phyloP scores from a whole-genome alignment of 37 sponge, comb jelly and placozoan genomes.

The Mnemiopsis leidyi region DNA sequence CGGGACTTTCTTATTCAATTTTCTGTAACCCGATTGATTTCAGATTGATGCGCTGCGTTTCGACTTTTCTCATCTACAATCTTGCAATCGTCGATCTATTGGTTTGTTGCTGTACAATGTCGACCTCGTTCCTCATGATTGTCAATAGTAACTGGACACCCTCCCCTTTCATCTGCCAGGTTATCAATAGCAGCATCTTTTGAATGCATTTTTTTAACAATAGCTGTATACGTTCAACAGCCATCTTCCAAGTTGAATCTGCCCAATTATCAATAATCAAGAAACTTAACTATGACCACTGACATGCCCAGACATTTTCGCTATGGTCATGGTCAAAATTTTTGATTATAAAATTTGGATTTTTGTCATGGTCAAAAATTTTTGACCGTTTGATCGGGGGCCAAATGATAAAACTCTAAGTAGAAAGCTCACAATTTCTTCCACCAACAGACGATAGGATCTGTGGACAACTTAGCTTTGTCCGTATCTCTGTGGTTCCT shows the following conservation, averaged over 20 bases:
- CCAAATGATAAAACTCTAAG: too few relatives aligned
- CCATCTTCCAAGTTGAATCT: too few relatives aligned
- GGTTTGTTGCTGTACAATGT: constrained; percentile 56
- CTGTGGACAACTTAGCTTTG: constrained; percentile 5
- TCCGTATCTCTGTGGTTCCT: constrained; percentile 51
- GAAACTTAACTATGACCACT: too few relatives aligned
- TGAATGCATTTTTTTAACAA: too few relatives aligned
- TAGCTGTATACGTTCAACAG: too few relatives aligned
- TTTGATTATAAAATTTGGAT: too few relatives aligned
- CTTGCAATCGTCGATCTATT: constrained; percentile 51
- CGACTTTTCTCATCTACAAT: constrained; percentile 61
- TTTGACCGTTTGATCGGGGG: too few relatives aligned
- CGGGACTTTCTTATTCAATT: neutral
- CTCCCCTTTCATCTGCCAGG: constrained; percentile 13
- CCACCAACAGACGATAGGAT: constrained; percentile 42
- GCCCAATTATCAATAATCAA: too few relatives aligned
- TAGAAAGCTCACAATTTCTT: too few relatives aligned
- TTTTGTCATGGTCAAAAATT: too few relatives aligned
- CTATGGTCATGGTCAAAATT: too few relatives aligned
- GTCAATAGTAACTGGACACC: neutral
- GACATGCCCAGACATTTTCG: too few relatives aligned
- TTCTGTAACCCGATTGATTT: neutral
- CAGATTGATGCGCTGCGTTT: constrained; percentile 31
- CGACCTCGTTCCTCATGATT: constrained; percentile 56
- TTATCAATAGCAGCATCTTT: neutral